Evolutionary conservation across 1,140 invertebrate species (phyloP).

Genomic region (Aphidius gifuensis): DNA sequence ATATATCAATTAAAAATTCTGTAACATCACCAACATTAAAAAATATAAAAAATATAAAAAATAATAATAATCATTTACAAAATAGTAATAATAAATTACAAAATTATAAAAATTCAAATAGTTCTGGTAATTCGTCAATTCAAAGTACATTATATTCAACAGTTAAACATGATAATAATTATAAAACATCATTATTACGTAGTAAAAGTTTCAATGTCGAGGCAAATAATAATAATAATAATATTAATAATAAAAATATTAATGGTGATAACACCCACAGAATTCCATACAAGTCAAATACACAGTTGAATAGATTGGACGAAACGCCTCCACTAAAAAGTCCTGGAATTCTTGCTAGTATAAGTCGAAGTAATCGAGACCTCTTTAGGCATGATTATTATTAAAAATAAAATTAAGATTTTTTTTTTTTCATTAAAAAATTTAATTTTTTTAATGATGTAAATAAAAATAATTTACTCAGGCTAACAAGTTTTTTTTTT

Average conservation of each 20-base stretch:
- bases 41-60: constrained; percentile 9
- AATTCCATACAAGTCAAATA: constrained; percentile 71
- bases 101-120: too few species aligned
- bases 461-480: neutral
- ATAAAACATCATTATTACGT: constrained; percentile 68
- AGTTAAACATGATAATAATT: constrained; percentile 70
- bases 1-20: constrained; percentile 71
- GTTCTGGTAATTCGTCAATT: too few species aligned
- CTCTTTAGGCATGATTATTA: constrained; percentile 53
- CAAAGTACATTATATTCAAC: constrained; percentile 57
- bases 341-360: constrained; percentile 78
- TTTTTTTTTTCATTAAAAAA: constrained; percentile 3
- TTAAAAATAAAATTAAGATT: constrained; percentile 9
- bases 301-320: constrained; percentile 67
- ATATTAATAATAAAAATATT: constrained; percentile 45
- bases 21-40: constrained; percentile 48
- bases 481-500: too few species aligned
- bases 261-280: constrained; percentile 50
- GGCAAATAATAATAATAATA: constrained; percentile 41
- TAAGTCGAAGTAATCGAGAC: constrained; percentile 76
- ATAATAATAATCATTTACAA: too few species aligned
- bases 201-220: constrained; percentile 85
- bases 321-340: constrained; percentile 75
- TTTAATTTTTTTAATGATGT: neutral
- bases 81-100: too few species aligned